Base-by-base conservation (phyloP, 2,888 invertebrate genomes). In the Diplazon laetatorius region DNA sequence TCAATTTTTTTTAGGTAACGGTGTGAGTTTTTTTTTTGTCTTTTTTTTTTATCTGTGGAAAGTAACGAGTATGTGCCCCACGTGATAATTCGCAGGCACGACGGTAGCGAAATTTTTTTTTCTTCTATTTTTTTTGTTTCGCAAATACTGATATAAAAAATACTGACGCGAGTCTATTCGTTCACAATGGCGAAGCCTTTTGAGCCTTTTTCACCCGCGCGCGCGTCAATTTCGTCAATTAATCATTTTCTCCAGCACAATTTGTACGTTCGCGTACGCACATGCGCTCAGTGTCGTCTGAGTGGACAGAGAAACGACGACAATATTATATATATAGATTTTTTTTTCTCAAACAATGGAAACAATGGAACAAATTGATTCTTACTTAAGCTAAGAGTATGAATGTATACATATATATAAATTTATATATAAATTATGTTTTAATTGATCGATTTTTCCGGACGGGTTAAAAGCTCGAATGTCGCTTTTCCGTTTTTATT, bases 131-230 rank as follows among this genome's bases (percentile, higher is more conserved):
- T n/a, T n/a, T n/a, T n/a, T n/a, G n/a, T 68, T 76, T 84, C 83
- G 84, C 84, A 87, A 90, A 90, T 90, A 90, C 90, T 90, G 90
- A 90, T 90, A 88, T 88, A 82, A 87, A 88, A 90, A 90, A 90
- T 90, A 90, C 90, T 90, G 86, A 87, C 86, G 81, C 84, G 70
- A 59, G 44, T 48, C 73, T 55, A 48, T n/a, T n/a, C 52, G 57
- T n/a, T n/a, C 63, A 30, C 18, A 65, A n/a, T 39, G 65, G 70
- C 30, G 50, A 16, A 42, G n/a, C 68, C 25, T n/a, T n/a, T n/a
- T n/a, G n/a, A n/a, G n/a, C n/a, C n/a, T n/a, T n/a, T n/a, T n/a
- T n/a, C n/a, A n/a, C n/a, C n/a, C n/a, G n/a, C n/a, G n/a, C 69
- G 65, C 55, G 68, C 73, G 66, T 81, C 78, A 74, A 77, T 82